These are phyloP conservation scores for Hemiprocne comata DNA, from an alignment of 2,113 vertebrate species.

Conservation along the genomic window DNA sequence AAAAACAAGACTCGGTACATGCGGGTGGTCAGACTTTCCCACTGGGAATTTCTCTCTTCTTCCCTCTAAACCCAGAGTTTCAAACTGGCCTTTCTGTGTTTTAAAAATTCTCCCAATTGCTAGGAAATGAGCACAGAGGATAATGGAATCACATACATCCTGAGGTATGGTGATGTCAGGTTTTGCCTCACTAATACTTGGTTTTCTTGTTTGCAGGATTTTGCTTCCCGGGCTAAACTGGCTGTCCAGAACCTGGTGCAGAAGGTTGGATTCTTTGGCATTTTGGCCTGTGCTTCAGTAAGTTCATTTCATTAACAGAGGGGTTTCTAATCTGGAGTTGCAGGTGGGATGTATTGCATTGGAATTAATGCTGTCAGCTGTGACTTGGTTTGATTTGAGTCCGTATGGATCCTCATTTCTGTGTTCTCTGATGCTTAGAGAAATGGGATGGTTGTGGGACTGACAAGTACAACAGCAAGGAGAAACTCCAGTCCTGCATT, in stretches of 20 bases:
- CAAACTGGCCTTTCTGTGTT: neutral
- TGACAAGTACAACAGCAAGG: neutral
- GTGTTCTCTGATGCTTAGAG: neutral
- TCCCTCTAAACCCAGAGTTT: neutral
- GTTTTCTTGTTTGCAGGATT: constrained; percentile 79
- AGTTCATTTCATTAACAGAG: constrained; percentile 56
- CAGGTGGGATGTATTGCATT: neutral
- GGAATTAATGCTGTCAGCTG: neutral
- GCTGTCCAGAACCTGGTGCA: constrained; percentile 96
- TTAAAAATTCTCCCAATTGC: neutral
- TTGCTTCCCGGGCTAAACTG: constrained; percentile 91
- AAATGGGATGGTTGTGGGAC: neutral
- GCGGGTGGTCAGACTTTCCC: neutral
- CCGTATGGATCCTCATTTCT: neutral
- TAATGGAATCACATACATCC: accelerated
- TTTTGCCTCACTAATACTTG: neutral
- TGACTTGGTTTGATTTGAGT: neutral
- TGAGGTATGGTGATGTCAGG: neutral
- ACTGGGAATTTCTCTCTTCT: neutral
- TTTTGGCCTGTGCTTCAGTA: constrained; percentile 94
- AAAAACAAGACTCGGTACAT: accelerated
- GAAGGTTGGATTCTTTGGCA: constrained; percentile 96
- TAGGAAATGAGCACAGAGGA: neutral
- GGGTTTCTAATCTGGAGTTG: too few species aligned
- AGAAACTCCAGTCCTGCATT: neutral